Base-by-base conservation (phyloP, 2,797 vertebrate species). In the Tauraco hartlaubi region DNA sequence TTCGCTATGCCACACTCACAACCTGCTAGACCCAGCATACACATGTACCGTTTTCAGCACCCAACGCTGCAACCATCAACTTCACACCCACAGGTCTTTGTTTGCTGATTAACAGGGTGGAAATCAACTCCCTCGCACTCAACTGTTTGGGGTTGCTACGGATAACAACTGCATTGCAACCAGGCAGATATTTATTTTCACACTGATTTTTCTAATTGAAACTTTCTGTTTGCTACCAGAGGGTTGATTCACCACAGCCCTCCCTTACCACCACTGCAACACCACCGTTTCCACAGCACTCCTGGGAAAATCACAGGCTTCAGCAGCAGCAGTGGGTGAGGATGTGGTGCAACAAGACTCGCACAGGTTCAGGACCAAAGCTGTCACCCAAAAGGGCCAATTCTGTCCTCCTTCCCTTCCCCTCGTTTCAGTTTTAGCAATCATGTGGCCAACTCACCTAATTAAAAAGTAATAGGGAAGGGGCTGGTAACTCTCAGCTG, bases 161-260 rank as follows among this genome's bases (percentile, higher is more conserved):
- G 88, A 90, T 90, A 93, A 94, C 85, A 88, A 74, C 51, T 69
- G 77, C 90, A 88, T 37, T 76, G 88, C 88, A 88, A 84, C 31
- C 61, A 81, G 63, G 74, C 91, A 90, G 92, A 67, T 90, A 93
- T 51, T 85, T 95, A 88, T 94, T 93, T 93, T 94, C 88, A 77
- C 71, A 64, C 80, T 77, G 74, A 41, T 73, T 93, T 86, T 83
- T 79, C 88, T 86, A 95, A 93, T 86, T 88, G 74, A 59, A 92
- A 73, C 74, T 76, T 94, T 56, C 67, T 69, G 81, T 87, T 94
- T 92, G 90, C 85, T 89, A 67, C 93, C 90, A 73, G 49, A 78
- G 49, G 37, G 44, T 61, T 92, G 90, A 90, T 85, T 95, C 88
- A 86, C 44, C 62, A 43, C 71, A 64, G 44, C 19, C 33, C 21